These are phyloP conservation scores for Danio albolineatus DNA, from an alignment of 2,797 vertebrate species.

Conservation along the genomic window DNA sequence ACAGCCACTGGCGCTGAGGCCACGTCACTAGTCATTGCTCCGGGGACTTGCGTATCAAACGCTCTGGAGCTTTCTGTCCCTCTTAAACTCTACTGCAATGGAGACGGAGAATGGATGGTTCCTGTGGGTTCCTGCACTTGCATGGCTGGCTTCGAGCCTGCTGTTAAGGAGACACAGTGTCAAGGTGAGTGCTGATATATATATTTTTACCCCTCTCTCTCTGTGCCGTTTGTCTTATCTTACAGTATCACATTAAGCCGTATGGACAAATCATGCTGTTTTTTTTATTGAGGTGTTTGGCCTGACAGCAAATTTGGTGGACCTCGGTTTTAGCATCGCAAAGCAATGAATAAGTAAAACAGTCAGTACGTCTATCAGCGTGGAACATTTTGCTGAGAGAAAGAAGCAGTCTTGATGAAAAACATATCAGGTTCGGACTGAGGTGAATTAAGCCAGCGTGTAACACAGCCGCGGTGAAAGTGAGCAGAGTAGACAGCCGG, in stretches of 20 bases:
- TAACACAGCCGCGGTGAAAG: slow-evolving; percentile 73
- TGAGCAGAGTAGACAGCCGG: slow-evolving; percentile 44
- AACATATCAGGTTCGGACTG: slow-evolving; percentile 74
- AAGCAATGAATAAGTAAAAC: slow-evolving; percentile 74
- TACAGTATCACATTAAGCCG: slow-evolving; percentile 15
- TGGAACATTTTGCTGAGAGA: slow-evolving; percentile 37
- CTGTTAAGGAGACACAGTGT: slow-evolving; percentile 92
- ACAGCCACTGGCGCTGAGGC: slow-evolving; percentile 95
- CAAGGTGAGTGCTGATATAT: slow-evolving; percentile 57
- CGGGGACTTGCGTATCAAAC: slow-evolving; percentile 92
- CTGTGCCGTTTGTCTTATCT: slow-evolving; percentile 23
- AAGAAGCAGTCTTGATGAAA: slow-evolving; percentile 70
- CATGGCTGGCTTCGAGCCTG: slow-evolving; percentile 88
- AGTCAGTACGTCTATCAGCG: slow-evolving; percentile 49
- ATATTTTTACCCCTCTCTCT: slow-evolving; percentile 1
- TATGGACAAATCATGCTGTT: slow-evolving; percentile 6
- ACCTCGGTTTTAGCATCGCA: slow-evolving; percentile 69
- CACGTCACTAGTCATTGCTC: slow-evolving; percentile 95
- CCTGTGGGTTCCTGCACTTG: slow-evolving; percentile 95
- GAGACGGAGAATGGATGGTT: slow-evolving; percentile 98
- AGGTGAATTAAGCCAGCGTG: slow-evolving; percentile 75
- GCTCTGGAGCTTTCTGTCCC: slow-evolving; percentile 95
- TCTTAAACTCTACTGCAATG: slow-evolving; percentile 96
- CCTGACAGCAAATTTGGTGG: slow-evolving; percentile 60
- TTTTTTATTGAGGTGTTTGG: slow-evolving; percentile 46